Evolutionary conservation across 2,888 invertebrate genomes (phyloP).

Genomic region (Stenoptilia bipunctidactyla): DNA sequence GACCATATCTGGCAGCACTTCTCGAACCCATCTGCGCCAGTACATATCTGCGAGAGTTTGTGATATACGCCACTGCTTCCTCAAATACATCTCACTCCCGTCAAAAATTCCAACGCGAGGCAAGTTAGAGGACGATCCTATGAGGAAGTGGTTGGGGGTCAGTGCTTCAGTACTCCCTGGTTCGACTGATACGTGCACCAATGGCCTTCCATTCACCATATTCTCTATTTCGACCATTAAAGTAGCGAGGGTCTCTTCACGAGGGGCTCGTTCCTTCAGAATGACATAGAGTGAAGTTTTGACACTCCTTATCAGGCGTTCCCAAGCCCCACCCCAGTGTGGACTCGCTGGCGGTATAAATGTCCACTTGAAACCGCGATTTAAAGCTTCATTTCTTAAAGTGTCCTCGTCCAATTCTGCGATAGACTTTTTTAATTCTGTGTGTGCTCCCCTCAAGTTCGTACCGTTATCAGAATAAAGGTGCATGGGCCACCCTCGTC

Average conservation of each 20-base stretch:
- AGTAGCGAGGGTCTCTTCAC: conserved; percentile 7
- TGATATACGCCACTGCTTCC: not conserved
- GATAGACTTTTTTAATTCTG: conserved; percentile 10
- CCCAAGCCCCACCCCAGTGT: conserved; percentile 13
- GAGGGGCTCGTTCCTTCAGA: conserved; percentile 9
- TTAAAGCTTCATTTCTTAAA: conserved; percentile 2
- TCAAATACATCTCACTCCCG: not conserved
- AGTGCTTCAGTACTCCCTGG: conserved; percentile 15
- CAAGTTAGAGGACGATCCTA: not conserved
- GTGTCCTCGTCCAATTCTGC: conserved; percentile 6
- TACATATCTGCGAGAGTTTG: not conserved
- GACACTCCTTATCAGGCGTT: conserved; percentile 9
- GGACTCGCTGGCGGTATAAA: conserved; percentile 12
- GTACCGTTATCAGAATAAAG: conserved; percentile 16
- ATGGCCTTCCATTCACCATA: conserved; percentile 10
- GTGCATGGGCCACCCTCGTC: conserved; percentile 13
- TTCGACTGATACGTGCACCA: conserved; percentile 20
- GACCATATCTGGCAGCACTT: too few relatives aligned
- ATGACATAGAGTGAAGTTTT: conserved; percentile 8
- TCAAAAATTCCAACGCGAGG: not conserved
- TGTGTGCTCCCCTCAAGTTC: conserved; percentile 15
- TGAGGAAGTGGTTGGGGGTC: conserved; percentile 18
- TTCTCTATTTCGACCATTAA: conserved; percentile 6
- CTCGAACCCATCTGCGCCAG: not conserved
- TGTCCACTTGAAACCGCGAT: conserved; percentile 6